Evolutionary conservation across 2,113 vertebrate genomes (phyloP).

Genomic region (Thomomys bottae): DNA sequence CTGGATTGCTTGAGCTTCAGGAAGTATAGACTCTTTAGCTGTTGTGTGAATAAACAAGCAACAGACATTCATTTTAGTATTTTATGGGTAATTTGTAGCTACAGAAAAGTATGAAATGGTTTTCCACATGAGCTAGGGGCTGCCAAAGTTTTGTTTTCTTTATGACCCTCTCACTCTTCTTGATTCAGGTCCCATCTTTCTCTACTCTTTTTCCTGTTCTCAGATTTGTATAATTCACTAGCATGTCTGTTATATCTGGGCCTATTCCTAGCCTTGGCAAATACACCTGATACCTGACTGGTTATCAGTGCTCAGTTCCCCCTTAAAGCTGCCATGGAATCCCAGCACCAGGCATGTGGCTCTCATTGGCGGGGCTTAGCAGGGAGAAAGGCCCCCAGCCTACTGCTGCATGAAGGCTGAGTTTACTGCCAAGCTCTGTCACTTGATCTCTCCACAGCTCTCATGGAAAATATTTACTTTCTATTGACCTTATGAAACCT

Average conservation of each 20-base stretch:
- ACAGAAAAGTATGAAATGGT: not conserved
- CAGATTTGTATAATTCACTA: no score
- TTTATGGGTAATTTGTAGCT: constrained; percentile 21
- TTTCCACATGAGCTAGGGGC: not conserved
- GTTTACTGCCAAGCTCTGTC: not conserved
- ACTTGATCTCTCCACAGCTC: constrained; percentile 17
- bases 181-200: not conserved
- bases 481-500: constrained; percentile 54
- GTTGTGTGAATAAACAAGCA: not conserved
- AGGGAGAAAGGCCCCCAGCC: not conserved
- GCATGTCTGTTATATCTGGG: not conserved
- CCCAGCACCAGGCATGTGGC: not conserved
- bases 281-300: not conserved
- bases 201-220: not conserved
- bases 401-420: not conserved
- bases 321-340: not conserved
- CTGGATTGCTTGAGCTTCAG: not conserved
- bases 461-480: constrained; percentile 69
- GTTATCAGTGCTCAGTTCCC: not conserved
- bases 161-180: not conserved
- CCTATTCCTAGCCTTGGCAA: not conserved
- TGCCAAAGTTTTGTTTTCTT: not conserved
- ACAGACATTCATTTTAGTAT: not conserved
- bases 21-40: not conserved
- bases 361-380: not conserved